These are phyloP conservation scores for Lepeophtheirus salmonis DNA, from an alignment of 1,140 invertebrate genomes.

Conservation along the genomic window DNA sequence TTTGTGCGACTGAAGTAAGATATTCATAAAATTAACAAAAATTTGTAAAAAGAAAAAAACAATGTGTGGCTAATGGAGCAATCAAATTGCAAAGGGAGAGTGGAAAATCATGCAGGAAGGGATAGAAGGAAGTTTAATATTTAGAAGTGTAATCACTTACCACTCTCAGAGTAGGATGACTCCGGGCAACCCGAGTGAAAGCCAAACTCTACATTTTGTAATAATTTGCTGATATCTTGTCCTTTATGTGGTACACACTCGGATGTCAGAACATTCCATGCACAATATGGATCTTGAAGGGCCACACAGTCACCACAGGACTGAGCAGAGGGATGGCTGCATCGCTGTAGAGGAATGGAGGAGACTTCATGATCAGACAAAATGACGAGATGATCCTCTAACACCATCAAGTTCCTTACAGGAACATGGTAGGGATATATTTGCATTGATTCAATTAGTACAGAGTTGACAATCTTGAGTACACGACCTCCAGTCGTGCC, in stretches of 20 bases:
- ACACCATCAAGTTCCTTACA: constrained; percentile 31
- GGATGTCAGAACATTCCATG: constrained; percentile 62
- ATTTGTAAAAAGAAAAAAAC: not conserved
- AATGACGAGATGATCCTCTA: constrained; percentile 64
- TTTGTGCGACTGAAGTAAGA: too few relatives aligned
- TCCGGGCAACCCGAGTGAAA: constrained; percentile 46
- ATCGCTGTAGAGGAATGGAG: constrained; percentile 67
- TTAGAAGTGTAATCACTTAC: too few relatives aligned
- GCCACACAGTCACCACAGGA: constrained; percentile 56
- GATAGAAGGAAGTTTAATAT: not conserved
- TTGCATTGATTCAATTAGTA: constrained; percentile 82
- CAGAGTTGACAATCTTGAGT: constrained; percentile 36
- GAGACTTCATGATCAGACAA: constrained; percentile 69
- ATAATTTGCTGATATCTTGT: constrained; percentile 25
- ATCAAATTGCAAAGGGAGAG: not conserved
- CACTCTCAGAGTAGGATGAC: not conserved
- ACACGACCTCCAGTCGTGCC: constrained; percentile 36
- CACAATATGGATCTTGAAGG: constrained; percentile 91
- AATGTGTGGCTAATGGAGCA: not conserved
- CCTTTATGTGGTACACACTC: constrained; percentile 46
- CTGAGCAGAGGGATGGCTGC: constrained; percentile 34
- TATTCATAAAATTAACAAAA: too few relatives aligned
- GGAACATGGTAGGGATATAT: constrained; percentile 61
- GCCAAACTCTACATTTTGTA: constrained; percentile 56
- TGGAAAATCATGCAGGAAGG: not conserved